Base-by-base conservation (phyloP, 2,797 vertebrate genomes). In the Poeciliopsis turneri region DNA sequence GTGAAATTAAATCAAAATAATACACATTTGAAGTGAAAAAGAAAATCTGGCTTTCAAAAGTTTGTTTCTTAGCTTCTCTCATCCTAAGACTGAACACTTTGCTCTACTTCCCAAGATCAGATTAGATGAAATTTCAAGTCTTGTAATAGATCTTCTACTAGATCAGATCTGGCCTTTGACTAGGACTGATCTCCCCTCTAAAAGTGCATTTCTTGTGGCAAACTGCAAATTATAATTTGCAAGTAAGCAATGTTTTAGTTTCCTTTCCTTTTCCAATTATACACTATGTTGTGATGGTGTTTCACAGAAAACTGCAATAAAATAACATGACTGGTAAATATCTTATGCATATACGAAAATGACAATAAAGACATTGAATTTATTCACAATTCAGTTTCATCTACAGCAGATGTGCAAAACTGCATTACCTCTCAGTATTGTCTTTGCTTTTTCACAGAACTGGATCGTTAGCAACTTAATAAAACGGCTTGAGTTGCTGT, bases 391-490 rank as follows among this genome's bases (percentile, higher is more conserved):
- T 64, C 7, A 75, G 2, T 72, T n/a, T 1, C 2, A 75, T 73
- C 10, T 28, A 33, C 0, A 10, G 2, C 46, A 68, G 57, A 59
- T 25, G 43, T 59, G 33, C 3, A 30, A 30, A 1, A 33, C 39
- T 69, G 2, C 23, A 20, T 86, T 94, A 99, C 98, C 97, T 96
- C 97, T 95, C 53, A 94, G 93, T 74, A 96, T 89, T 1, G 91
- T 94, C 84, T 82, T 96, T 80, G 92, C 96, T 84, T 95, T 97
- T 75, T 96, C 96, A 92, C 97, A 97, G 95, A 97, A 98, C 8
- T 97, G 97, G 39, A 99, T 83, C 41, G 96, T 97, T 72, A 98
- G 89, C 66, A 97, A 96, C 84, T 98, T 98, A 72, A 97, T 96
- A 83, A 97, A 98, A 82, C 97, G 96, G 78, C 97, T 99, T n/a